phyloP scores from a whole-genome alignment of 2,113 vertebrate species.

The Pachycephala philippinensis region DNA sequence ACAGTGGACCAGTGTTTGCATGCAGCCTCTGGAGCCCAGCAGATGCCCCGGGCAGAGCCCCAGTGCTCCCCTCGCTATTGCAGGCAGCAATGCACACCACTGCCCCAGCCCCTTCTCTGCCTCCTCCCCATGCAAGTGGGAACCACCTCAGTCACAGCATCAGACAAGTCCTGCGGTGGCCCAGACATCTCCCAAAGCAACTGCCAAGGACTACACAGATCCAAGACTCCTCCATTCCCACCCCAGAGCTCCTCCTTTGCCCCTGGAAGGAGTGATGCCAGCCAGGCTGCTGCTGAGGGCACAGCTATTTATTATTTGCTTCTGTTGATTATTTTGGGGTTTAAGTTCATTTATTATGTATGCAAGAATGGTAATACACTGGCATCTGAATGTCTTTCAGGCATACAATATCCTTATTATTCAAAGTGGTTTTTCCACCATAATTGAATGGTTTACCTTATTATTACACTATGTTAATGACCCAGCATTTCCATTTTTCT shows the following conservation, averaged over 20 bases:
- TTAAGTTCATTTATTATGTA: conserved; percentile 62
- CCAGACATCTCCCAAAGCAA: not conserved
- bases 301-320: conserved; percentile 13
- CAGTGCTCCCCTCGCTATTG: accelerated
- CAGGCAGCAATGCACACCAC: not conserved
- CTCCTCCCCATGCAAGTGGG: not conserved
- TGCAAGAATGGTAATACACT: conserved; percentile 65
- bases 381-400: conserved; percentile 66
- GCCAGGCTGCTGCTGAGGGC: not conserved
- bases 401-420: conserved; percentile 72
- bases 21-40: not conserved
- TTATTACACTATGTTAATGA: conserved; percentile 70
- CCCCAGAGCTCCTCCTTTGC: not conserved
- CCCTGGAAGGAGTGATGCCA: not conserved
- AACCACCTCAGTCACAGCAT: too few species aligned
- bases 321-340: conserved; percentile 47
- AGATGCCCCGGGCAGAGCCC: not conserved
- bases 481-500: conserved; percentile 64
- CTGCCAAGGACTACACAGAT: not conserved
- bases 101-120: accelerated
- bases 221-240: not conserved
- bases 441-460: conserved; percentile 72
- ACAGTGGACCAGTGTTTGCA: accelerated
- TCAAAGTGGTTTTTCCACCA: conserved; percentile 54
- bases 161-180: accelerated